Conservation (phyloP, 2,797 vertebrate species). For the Gymnocypris eckloni region DNA sequence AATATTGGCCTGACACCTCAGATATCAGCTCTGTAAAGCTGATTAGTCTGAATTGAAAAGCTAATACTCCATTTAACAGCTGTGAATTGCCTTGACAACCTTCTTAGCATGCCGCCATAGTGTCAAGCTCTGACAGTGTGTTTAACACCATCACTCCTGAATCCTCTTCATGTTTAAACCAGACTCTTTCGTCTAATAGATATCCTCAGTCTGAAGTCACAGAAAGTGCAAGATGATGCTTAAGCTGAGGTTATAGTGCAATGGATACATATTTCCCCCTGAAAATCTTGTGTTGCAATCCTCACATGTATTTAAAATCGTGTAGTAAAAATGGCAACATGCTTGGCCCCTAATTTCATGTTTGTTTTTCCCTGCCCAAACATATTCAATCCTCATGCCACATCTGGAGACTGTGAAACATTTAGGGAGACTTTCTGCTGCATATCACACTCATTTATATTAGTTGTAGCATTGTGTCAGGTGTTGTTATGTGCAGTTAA, state of each 20-base stretch:
- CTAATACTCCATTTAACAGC: slow-evolving; percentile 38
- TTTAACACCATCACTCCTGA: slow-evolving; percentile 30
- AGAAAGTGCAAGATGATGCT: neutral
- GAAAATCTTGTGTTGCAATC: neutral
- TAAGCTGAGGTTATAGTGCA: neutral
- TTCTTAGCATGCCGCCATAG: slow-evolving; percentile 3
- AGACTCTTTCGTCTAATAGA: neutral
- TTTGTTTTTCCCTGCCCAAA: neutral
- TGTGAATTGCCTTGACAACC: slow-evolving; percentile 17
- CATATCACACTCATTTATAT: slow-evolving; percentile 47
- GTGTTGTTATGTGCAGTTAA: slow-evolving; percentile 45
- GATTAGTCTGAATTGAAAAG: slow-evolving; percentile 33
- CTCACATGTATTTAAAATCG: neutral
- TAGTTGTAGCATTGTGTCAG: slow-evolving; percentile 43
- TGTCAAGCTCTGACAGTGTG: slow-evolving; percentile 24
- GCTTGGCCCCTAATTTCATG: neutral
- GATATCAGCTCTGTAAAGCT: slow-evolving; percentile 38
- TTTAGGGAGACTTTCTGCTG: slow-evolving; percentile 14
- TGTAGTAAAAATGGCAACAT: neutral
- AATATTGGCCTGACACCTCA: slow-evolving; percentile 26
- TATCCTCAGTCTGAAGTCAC: neutral
- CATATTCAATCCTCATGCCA: neutral
- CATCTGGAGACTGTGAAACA: slow-evolving; percentile 23
- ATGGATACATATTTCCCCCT: neutral
- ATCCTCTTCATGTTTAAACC: slow-evolving; percentile 29